Evolutionary conservation across 2,797 vertebrate genomes (phyloP).

Genomic region (Scyliorhinus canicula): DNA sequence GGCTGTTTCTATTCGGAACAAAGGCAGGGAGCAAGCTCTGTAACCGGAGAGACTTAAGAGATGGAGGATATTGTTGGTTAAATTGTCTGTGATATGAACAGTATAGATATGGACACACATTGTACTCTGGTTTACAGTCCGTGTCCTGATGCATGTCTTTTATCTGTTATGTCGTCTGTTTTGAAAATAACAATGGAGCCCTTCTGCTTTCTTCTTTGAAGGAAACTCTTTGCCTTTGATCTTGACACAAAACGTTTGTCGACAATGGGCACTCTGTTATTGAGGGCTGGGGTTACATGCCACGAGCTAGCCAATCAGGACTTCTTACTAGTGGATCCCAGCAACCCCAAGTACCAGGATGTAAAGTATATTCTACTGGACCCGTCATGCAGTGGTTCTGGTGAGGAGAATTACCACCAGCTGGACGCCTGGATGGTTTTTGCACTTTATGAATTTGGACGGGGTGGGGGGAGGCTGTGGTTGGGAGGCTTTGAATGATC

Average conservation of each 20-base stretch:
- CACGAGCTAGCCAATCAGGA: constrained; percentile 78
- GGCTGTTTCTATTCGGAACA: neutral
- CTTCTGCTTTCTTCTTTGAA: constrained; percentile 42
- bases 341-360: constrained; percentile 60
- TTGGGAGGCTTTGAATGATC: neutral
- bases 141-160: neutral
- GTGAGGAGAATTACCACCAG: constrained; percentile 51
- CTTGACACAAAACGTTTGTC: constrained; percentile 81
- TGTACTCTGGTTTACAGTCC: neutral
- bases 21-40: neutral
- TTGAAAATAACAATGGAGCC: neutral
- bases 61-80: neutral
- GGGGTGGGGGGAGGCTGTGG: neutral
- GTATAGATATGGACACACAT: neutral
- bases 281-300: constrained; percentile 77
- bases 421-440: neutral
- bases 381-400: constrained; percentile 93
- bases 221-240: constrained; percentile 86
- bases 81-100: neutral
- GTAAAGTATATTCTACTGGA: constrained; percentile 82
- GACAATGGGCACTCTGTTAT: constrained; percentile 82
- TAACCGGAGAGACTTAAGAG: neutral
- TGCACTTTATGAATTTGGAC: neutral
- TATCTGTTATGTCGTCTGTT: neutral
- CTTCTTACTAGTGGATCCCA: constrained; percentile 74